Base-by-base conservation (phyloP, 23 tunicate genomes). In the Halocynthia roretzi region DNA sequence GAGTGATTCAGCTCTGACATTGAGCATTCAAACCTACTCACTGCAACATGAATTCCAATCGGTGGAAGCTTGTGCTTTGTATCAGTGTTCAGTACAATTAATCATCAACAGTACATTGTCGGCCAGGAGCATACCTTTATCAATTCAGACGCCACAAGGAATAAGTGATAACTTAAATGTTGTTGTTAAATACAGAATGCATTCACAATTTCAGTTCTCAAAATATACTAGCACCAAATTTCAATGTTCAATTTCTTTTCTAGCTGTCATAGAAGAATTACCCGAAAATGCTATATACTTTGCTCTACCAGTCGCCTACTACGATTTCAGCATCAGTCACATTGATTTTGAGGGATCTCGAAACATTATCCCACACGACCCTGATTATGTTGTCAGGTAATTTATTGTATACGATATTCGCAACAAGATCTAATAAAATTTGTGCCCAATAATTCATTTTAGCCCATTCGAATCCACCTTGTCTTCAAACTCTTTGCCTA, bases 251-350 rank as follows among this genome's bases (percentile, higher is more conserved):
- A 31, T 31, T 31, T 31, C 44, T 31, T 31, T 31, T 31, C 4
- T 4, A 31, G 44, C 44, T 31, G 44, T 31, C 44, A 31, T 31
- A 31, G 44, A 31, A 31, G 44, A 31, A 31, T 22, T 53, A 0
- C 14, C 22, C 6, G 23, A 14, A 14, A 31, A n/a, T 19, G 31
- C 71, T 7, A 65, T 49, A 18, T 77, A 19, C 9, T 77, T 62
- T 71, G 66, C 44, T 51, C 53, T 77, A 48, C 82, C 82, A 8
- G 48, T 77, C 31, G 7, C 67, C 18, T 62, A 77, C 53, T 77
- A 77, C 71, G 82, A 77, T 54, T 77, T 77, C 22, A 77, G 82
- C 22, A 58, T 63, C 61, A 52, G 61, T 52, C 80, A 76, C 52
- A 60, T 72, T n/a, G 58, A 77, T 65, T 77, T 77, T 54, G 82